phyloP scores from a whole-genome alignment of 1,140 invertebrate species.

The Bombus consobrinus region DNA sequence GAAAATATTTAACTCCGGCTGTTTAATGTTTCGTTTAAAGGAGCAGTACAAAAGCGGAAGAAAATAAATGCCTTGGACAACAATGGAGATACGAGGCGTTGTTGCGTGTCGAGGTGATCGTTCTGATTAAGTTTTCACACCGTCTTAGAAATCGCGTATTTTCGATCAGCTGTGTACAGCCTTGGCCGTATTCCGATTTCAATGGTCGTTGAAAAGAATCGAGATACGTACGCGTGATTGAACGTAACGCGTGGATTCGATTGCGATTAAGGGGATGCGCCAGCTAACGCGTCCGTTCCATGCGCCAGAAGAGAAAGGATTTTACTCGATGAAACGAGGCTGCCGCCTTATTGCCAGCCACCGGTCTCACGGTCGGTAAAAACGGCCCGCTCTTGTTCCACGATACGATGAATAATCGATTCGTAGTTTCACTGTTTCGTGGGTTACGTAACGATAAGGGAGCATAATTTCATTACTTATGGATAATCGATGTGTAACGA shows the following conservation, averaged over 20 bases:
- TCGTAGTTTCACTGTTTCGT: constrained; percentile 39
- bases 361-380: constrained; percentile 35
- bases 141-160: constrained; percentile 18
- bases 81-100: neutral
- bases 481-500: constrained; percentile 37
- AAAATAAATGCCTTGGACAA: neutral
- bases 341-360: neutral
- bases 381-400: neutral
- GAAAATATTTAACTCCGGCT: accelerated
- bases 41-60: neutral
- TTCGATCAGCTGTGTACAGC: neutral
- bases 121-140: neutral
- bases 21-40: no score
- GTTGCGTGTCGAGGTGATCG: neutral
- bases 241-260: neutral
- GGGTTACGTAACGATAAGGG: constrained; percentile 12
- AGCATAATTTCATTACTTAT: constrained; percentile 40
- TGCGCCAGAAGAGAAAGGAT: constrained; percentile 31
- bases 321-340: constrained; percentile 26
- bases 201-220: neutral
- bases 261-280: neutral
- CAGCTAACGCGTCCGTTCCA: neutral
- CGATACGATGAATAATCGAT: constrained; percentile 46
- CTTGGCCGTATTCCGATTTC: constrained; percentile 35
- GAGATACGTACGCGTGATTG: neutral